Conservation (phyloP, 1,140 invertebrate species). For the Drosophila ficusphila region DNA sequence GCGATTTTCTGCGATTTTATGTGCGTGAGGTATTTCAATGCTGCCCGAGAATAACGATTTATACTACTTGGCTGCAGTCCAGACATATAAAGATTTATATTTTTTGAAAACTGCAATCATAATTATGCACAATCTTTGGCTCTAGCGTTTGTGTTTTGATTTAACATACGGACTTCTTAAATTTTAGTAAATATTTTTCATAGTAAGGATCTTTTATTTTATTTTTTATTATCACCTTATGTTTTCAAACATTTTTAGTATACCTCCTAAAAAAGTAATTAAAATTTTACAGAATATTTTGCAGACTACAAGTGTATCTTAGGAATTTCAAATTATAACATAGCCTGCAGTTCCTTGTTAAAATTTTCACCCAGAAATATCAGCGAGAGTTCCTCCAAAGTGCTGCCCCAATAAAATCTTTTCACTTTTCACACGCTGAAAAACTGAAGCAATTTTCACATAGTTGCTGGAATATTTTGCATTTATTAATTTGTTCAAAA, state of each 20-base stretch:
- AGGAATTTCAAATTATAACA: too few relatives aligned
- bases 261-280: too few relatives aligned
- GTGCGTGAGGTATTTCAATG: slow-evolving; percentile 32
- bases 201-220: background rate
- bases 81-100: slow-evolving; percentile 4
- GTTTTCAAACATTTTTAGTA: too few relatives aligned
- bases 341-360: background rate
- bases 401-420: slow-evolving; percentile 24
- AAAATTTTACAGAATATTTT: background rate
- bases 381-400: background rate
- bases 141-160: slow-evolving; percentile 1
- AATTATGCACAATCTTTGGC: slow-evolving; percentile 1
- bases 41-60: slow-evolving; percentile 13
- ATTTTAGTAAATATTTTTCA: background rate
- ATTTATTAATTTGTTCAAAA: slow-evolving; percentile 58
- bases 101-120: background rate
- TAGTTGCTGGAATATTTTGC: slow-evolving; percentile 36
- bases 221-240: too few relatives aligned
- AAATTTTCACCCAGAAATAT: background rate
- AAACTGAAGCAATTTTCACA: slow-evolving; percentile 44
- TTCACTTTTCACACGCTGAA: slow-evolving; percentile 48
- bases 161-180: background rate
- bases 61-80: slow-evolving; percentile 10
- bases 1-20: slow-evolving; percentile 5
- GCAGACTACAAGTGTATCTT: too few relatives aligned